Conservation (phyloP, 2,113 vertebrate genomes). For the Pungitius pungitius region DNA sequence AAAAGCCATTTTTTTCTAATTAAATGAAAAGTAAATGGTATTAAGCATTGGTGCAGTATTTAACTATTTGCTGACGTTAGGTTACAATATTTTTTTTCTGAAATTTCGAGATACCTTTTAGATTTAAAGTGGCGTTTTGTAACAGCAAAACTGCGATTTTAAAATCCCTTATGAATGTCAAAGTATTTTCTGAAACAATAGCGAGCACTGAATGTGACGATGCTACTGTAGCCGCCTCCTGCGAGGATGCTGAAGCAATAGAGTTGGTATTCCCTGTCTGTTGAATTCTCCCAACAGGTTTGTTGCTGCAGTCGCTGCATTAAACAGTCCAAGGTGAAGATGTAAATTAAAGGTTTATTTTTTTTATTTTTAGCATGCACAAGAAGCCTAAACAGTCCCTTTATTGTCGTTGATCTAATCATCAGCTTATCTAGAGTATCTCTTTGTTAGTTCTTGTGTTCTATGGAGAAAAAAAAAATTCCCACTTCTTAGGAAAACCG, state of each 20-base stretch:
- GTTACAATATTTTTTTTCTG: neutral
- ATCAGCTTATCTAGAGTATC: slow-evolving; percentile 19
- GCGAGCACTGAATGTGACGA: neutral
- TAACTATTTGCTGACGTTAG: neutral
- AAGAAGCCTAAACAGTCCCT: neutral
- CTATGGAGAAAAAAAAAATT: slow-evolving; percentile 47
- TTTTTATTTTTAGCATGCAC: neutral
- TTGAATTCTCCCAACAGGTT: slow-evolving; percentile 11
- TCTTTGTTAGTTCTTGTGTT: slow-evolving; percentile 16
- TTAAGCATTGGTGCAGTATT: neutral
- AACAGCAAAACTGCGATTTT: neutral
- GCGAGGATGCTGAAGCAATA: too few species aligned
- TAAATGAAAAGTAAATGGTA: too few species aligned
- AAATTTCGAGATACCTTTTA: neutral
- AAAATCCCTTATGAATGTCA: neutral
- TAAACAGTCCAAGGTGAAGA: neutral
- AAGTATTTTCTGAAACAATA: neutral
- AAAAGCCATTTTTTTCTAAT: neutral
- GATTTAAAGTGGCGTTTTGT: neutral
- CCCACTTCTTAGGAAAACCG: slow-evolving; percentile 55
- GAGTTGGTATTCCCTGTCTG: neutral
- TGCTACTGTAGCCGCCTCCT: neutral
- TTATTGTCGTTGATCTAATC: slow-evolving; percentile 10
- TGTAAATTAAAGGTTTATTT: neutral
- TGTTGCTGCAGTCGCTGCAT: neutral